Percentiles rank a stretch among this genome's conserved stretches.
Evolutionary conservation across 2,797 vertebrate genomes (phyloP).

Genomic region (Chaenodraco wilsoni): DNA sequence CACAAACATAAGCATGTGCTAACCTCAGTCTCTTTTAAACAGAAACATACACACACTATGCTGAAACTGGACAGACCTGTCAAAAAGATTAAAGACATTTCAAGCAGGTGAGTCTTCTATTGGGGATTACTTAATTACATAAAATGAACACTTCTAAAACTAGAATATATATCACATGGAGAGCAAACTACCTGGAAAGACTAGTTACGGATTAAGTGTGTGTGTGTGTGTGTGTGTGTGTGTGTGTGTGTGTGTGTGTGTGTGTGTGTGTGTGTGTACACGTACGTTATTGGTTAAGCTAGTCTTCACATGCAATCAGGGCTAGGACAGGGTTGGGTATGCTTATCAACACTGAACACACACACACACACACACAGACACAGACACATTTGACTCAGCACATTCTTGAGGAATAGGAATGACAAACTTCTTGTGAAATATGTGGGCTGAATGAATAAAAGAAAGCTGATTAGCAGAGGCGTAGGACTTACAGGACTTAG

Average conservation of each 20-base stretch:
- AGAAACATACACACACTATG: not conserved
- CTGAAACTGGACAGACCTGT: too few species aligned
- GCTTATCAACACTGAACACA: slow-evolving; percentile 60
- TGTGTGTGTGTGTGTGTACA: slow-evolving; percentile 4
- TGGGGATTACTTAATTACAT: slow-evolving; percentile 20
- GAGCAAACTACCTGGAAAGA: slow-evolving; percentile 26
- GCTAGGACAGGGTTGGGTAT: slow-evolving; percentile 56
- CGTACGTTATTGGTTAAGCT: too few species aligned
- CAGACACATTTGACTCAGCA: slow-evolving; percentile 50
- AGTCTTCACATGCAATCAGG: slow-evolving; percentile 39
- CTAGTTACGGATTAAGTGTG: slow-evolving; percentile 14
- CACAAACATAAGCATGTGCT: not conserved
- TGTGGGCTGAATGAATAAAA: slow-evolving; percentile 25
- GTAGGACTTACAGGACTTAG: slow-evolving; percentile 12
- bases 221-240: slow-evolving; percentile 6
- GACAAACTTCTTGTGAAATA: slow-evolving; percentile 43
- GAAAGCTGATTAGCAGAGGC: slow-evolving; percentile 12
- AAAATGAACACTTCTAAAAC: slow-evolving; percentile 34
- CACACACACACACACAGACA: not conserved
- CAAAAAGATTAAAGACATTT: slow-evolving; percentile 1
- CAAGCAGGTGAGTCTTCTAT: slow-evolving; percentile 30
- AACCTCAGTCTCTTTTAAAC: not conserved
- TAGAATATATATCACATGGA: slow-evolving; percentile 14
- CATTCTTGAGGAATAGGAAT: slow-evolving; percentile 61
- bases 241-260: slow-evolving; percentile 2